Base-by-base conservation (phyloP, 2,113 vertebrate genomes). In the Oreochromis spilurus region DNA sequence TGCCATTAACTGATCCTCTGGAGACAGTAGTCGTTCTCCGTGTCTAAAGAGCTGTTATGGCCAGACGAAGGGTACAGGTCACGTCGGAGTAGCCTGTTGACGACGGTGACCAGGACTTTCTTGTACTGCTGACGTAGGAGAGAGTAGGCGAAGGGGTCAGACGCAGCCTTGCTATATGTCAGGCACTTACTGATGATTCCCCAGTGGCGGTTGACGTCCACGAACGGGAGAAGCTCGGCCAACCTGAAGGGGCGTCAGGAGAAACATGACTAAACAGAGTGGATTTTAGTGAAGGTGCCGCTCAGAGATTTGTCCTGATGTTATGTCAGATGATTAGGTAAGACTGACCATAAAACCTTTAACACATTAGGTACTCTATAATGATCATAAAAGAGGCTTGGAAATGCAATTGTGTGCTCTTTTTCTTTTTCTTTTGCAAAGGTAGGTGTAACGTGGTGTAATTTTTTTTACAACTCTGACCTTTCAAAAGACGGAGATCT, bases 121-220 rank as follows among this genome's bases (percentile, higher is more conserved):
- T 92, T 97, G 96, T 97, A 97, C 94, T 97, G 97, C 91, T 96
- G 97, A 83, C 96, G 96, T 60, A 98, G 94, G 86, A 97, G 97
- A 17, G 96, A 97, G 92, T 97, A 97, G 88, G 97, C 95, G 84
- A 97, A 97, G 2, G 97, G 97, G 92, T 97, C 95, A 3, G 96
- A 97, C 6, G 94, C 97, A 78, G 96, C 97, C 96, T 97, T 97
- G 96, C 97, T 97, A 94, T 97, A 97, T 72, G 97, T 96, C 92
- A 97, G 97, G 96, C 96, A 97, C 96, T 97, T 97, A 94, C 96
- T 97, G 95, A 97, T 92, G 93, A 97, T 95, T 84, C 97, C 97
- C 97, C 97, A 97, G 95, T 96, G 96, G 87, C 96, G 95, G 93
- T 96, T 97, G 86, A 98, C 90, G 60, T 96, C 96, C 94, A 98